Base-by-base conservation (phyloP, 2,797 vertebrate genomes). In the Lutjanus campechanus region DNA sequence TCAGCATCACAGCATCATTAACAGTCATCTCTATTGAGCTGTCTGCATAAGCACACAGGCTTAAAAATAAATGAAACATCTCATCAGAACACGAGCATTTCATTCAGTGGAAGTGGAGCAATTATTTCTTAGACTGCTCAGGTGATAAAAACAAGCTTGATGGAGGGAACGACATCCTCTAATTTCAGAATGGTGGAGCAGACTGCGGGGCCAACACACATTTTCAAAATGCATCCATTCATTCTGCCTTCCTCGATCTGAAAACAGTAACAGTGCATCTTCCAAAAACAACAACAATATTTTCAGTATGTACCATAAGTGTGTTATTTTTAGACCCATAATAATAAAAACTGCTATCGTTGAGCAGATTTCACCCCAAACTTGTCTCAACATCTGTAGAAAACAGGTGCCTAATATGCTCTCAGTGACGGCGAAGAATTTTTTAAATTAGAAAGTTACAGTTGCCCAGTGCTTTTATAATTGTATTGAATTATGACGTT, bases 41-140 rank as follows among this genome's bases (percentile, higher is more conserved):
- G 43, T 49, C 53, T 58, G 62, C 40, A 73, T 53, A 36, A 68
- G 3, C 29, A 73, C 62, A 61, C 10, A 44, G 41, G 8, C 43
- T 64, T 64, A 75, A 55, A 77, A 77, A 77, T 71, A 71, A 49
- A 78, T 60, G 63, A 54, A 50, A 44, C 36, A 69, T 81, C 72
- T 68, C 47, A 62, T 60, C 41, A 69, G 36, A 74, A 72, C 17
- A 64, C 12, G 55, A 71, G 54, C 40, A n/a, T 69, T 54, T 72
- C 43, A 77, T 72, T 77, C 56, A 72, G 67, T 41, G 40, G n/a
- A 49, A 55, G 55, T 25, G 70, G 49, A 69, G 50, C 55, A 60
- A 78, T 58, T 58, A 58, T 50, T 16, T 47, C 55, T 51, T 53
- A 10, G 11, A 12, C 44, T 58, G 58, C 58, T 73, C 47, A 36